Base-by-base conservation (phyloP, 1,140 invertebrate species). In the Glossosoma conforme region DNA sequence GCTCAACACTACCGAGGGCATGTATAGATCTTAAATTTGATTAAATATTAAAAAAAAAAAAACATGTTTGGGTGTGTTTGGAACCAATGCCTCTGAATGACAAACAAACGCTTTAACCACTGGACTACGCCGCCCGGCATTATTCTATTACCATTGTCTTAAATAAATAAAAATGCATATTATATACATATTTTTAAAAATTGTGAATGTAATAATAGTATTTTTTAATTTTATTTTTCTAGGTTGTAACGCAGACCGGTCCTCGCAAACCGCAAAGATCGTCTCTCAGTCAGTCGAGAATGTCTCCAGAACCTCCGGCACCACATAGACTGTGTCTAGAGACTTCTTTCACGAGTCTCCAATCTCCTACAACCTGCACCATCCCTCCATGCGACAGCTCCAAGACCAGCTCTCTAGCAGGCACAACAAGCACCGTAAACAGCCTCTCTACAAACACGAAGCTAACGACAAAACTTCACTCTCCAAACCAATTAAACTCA, bases 181-280 rank as follows among this genome's bases (percentile, higher is more conserved):
- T n/a, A n/a, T n/a, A n/a, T n/a, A n/a, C n/a, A n/a, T n/a, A n/a
- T n/a, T n/a, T n/a, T n/a, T n/a, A n/a, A n/a, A n/a, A n/a, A n/a
- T n/a, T n/a, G n/a, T n/a, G n/a, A n/a, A n/a, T 9, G n/a, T 8
- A 9, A 30, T 30, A 30, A 9, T 9, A n/a, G n/a, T 30, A 30
- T 30, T 9, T 52, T 56, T 61, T 57, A 35, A 30, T 25, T 48
- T 42, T 32, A 33, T 17, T 38, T 9, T 65, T 63, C n/a, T 66
- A 87, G 85, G 85, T 88, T 81, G 78, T 87, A 82, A 84, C 82
- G 43, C 81, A 81, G 48, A 74, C 83, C 65, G 85, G 85, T 35
- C 82, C 84, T 50, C 76, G 79, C 40, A 87, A 87, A 65, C 84
- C 84, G 5, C 82, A 83, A 63, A 76, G 84, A 60, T 69, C 44